Conservation (phyloP, 2,797 vertebrate species). For the Eutrigla gurnardus region DNA sequence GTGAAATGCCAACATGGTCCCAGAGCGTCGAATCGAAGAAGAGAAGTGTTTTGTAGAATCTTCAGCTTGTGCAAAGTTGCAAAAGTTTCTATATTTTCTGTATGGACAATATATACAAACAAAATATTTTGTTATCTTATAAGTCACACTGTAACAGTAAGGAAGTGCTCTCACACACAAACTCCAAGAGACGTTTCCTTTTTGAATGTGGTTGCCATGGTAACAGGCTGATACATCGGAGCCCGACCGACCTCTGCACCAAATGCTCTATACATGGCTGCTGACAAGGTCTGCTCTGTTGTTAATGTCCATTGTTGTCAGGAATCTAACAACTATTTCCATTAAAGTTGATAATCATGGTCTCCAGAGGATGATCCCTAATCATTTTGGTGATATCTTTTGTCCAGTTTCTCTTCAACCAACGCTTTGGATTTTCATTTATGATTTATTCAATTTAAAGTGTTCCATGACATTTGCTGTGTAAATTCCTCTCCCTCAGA, state of each 20-base stretch:
- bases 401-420: neutral
- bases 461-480: neutral
- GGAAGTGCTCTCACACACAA: neutral
- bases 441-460: neutral
- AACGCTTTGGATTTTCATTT: neutral
- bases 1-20: neutral
- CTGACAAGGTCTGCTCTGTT: no score
- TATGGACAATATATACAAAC: neutral
- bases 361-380: neutral
- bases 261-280: conserved; percentile 19
- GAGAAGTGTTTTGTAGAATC: neutral
- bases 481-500: neutral
- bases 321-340: neutral
- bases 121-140: neutral
- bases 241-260: conserved; percentile 1
- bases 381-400: neutral
- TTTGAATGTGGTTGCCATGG: conserved; percentile 32
- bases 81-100: neutral
- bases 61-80: neutral
- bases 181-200: neutral
- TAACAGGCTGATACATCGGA: conserved; percentile 4
- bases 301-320: no score
- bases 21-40: neutral
- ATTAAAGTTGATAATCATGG: neutral
- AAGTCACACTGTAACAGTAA: neutral